Conservation (phyloP, 2,888 invertebrate genomes). For the Melanargia galathea region DNA sequence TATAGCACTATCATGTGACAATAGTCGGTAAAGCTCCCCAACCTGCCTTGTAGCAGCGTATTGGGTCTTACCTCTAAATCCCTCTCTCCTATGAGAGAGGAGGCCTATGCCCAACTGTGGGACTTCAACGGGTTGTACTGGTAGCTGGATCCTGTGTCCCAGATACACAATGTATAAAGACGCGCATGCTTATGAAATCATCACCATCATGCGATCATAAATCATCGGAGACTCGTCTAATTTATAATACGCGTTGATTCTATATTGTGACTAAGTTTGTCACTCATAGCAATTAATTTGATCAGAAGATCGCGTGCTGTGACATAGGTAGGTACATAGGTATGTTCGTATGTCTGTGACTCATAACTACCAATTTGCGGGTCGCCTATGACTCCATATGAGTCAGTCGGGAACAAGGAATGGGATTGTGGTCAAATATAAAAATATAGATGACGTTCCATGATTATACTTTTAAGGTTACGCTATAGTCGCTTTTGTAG, state of each 20-base stretch:
- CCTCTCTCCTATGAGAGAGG: too few relatives aligned
- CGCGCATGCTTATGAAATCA: constrained; percentile 11
- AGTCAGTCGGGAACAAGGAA: constrained; percentile 1
- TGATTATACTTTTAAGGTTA: too few relatives aligned
- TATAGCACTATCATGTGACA: too few relatives aligned
- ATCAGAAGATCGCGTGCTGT: neutral
- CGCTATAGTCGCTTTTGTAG: too few relatives aligned
- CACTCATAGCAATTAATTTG: constrained; percentile 7
- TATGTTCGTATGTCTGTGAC: neutral
- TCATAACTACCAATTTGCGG: neutral
- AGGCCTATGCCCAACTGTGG: too few relatives aligned
- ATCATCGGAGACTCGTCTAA: neutral
- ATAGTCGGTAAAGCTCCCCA: too few relatives aligned
- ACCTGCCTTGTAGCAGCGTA: too few relatives aligned
- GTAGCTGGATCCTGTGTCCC: too few relatives aligned
- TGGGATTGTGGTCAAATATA: constrained; percentile 1
- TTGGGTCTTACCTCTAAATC: too few relatives aligned
- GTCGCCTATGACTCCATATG: constrained; percentile 8
- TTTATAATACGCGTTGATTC: constrained; percentile 19
- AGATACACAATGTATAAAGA: too few relatives aligned
- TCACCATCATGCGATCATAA: neutral
- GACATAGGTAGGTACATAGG: neutral
- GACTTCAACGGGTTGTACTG: too few relatives aligned
- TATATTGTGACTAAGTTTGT: constrained; percentile 9
- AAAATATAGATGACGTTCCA: neutral